Percentiles rank a stretch among this genome's conserved stretches.
Conservation (phyloP, 2,888 invertebrate species). For the Tenthredo distinguenda region DNA sequence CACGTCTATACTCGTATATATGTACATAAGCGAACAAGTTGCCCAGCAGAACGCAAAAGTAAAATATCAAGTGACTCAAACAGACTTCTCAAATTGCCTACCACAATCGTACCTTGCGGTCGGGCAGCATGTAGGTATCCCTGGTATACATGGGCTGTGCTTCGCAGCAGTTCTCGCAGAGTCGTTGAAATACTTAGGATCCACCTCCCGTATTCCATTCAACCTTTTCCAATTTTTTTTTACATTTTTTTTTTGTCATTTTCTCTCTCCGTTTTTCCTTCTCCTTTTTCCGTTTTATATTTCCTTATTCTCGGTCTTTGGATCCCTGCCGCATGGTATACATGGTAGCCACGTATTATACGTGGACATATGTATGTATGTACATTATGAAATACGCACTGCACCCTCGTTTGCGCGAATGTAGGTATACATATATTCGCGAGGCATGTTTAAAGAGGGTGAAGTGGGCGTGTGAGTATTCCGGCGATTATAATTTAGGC, state of each 20-base stretch:
- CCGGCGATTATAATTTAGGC: not conserved
- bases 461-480: constrained; percentile 1
- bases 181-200: constrained; percentile 32
- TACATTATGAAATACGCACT: not conserved
- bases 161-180: constrained; percentile 9
- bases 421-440: not conserved
- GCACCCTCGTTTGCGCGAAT: not conserved
- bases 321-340: not conserved
- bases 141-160: constrained; percentile 1
- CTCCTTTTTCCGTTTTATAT: not conserved
- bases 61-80: constrained; percentile 46
- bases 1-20: not conserved
- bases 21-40: constrained; percentile 30
- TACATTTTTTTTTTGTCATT: not conserved
- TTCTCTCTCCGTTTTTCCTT: not conserved
- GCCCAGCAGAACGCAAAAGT: constrained; percentile 16
- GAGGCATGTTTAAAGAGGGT: not conserved
- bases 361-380: not conserved
- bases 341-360: not conserved
- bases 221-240: constrained; percentile 22
- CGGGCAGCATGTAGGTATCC: not conserved
- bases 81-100: constrained; percentile 45
- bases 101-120: constrained; percentile 35
- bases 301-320: not conserved
- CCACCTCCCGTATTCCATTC: constrained; percentile 29